These are phyloP conservation scores for Saguinus midas DNA, from an alignment of 2,113 vertebrate species.

Conservation along the genomic window DNA sequence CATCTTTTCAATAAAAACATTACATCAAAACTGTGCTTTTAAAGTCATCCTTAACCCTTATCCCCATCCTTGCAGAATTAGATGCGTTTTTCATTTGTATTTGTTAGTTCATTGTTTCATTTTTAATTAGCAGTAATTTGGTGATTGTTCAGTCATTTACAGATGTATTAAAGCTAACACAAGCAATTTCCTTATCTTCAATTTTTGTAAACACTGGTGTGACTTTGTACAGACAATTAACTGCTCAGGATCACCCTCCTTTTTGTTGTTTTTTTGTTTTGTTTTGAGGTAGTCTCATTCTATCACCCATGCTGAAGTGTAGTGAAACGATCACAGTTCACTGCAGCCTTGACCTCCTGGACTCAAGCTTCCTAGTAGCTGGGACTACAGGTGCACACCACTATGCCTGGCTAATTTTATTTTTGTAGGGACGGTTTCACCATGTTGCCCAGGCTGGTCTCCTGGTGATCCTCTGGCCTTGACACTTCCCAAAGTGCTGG, in stretches of 20 bases:
- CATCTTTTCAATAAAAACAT: conserved; percentile 49
- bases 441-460: no score
- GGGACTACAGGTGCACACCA: no score
- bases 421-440: no score
- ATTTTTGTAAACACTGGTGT: not conserved
- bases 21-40: conserved; percentile 18
- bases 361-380: no score
- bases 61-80: not conserved
- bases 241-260: not conserved
- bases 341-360: no score
- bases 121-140: not conserved
- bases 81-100: not conserved
- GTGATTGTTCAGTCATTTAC: not conserved
- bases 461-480: no score
- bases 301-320: no score
- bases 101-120: not conserved
- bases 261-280: not conserved
- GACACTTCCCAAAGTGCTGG: no score
- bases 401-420: no score
- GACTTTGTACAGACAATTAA: not conserved
- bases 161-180: not conserved
- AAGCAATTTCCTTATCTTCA: not conserved
- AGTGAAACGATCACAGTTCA: no score
- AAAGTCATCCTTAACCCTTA: not conserved
- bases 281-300: no score